A percentile compares a stretch with the other conserved stretches of the same genome.
phyloP scores from a whole-genome alignment of 2,888 invertebrate genomes.

The Rugalucina vietnamica region DNA sequence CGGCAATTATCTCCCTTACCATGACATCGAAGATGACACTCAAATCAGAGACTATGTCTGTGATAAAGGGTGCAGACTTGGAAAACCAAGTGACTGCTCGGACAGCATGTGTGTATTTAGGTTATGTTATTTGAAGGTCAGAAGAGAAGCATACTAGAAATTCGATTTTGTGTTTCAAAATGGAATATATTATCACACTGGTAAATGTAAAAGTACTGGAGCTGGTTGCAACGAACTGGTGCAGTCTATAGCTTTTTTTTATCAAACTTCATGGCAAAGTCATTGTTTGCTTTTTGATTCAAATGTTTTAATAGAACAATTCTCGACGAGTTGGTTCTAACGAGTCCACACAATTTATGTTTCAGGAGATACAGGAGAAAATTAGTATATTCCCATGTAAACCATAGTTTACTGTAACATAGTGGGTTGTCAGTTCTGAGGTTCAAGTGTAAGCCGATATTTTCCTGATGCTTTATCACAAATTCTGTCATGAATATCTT shows the following conservation, averaged over 20 bases:
- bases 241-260: neutral
- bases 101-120: slow-evolving; percentile 45
- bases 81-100: slow-evolving; percentile 44
- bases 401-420: neutral
- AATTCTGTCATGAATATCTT: too few relatives aligned
- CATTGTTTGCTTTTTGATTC: neutral
- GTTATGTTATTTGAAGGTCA: neutral
- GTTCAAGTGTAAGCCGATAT: too few relatives aligned
- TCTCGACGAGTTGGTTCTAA: neutral
- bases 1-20: slow-evolving; percentile 46
- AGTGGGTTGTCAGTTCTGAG: neutral
- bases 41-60: slow-evolving; percentile 28
- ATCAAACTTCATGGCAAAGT: neutral
- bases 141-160: neutral
- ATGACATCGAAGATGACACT: slow-evolving; percentile 41
- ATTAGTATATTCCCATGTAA: neutral
- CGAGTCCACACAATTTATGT: neutral
- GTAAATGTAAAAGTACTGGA: too few relatives aligned
- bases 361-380: neutral
- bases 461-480: too few relatives aligned
- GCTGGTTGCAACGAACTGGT: too few relatives aligned
- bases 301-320: neutral
- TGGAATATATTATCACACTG: too few relatives aligned
- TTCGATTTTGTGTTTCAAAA: neutral
- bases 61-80: slow-evolving; percentile 42